Base-by-base conservation (phyloP, 2,888 invertebrate genomes). In the Druceiella hillmani region DNA sequence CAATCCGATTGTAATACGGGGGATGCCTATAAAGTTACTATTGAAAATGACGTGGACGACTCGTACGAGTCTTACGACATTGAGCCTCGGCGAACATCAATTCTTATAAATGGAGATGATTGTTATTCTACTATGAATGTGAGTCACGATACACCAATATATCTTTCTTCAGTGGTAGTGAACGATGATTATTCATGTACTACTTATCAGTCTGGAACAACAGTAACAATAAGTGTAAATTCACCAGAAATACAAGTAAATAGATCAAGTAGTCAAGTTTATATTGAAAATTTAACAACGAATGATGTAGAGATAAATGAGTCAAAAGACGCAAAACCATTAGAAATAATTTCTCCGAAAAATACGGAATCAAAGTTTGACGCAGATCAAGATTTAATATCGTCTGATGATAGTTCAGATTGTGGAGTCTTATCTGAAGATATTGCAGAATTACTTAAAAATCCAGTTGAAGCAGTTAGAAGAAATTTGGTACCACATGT, bases 111-210 rank as follows among this genome's bases (percentile, higher is more conserved):
- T 56, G 83, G 78, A 35, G 81, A 78, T 57, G 83, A 79, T 64
- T 87, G 75, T 62, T 87, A 83, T 54, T 83, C 82, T 30, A 83
- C 83, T 11, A 81, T 83, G 61, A 83, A 83, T 57, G 79, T 83
- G 2, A 79, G 73, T 50, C 78, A 74, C 52, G 79, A 83, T 52
- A 75, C 76, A 38, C 82, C 82, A 9, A 71, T 81, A 48, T 83
- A 83, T 59, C 77, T 83, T 48, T 83, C 83, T 16, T 83, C 83
- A 1, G 83, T 83, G 14, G 80, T 83, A 13, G 81, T 83, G 2
- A 79, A 79, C 53, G 78, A 80, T 56, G 67, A 68, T 43, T 65
- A 53, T 46, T 52, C 61, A 9, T 66, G 63, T 47, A 63, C 63
- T 44, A 64, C 72, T 3, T 72, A 66, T 48, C 72, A 74, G 53